These are phyloP conservation scores for Palythoa heliodiscus DNA, from an alignment of 92 coral and sea anemone genomes.

Conservation along the genomic window DNA sequence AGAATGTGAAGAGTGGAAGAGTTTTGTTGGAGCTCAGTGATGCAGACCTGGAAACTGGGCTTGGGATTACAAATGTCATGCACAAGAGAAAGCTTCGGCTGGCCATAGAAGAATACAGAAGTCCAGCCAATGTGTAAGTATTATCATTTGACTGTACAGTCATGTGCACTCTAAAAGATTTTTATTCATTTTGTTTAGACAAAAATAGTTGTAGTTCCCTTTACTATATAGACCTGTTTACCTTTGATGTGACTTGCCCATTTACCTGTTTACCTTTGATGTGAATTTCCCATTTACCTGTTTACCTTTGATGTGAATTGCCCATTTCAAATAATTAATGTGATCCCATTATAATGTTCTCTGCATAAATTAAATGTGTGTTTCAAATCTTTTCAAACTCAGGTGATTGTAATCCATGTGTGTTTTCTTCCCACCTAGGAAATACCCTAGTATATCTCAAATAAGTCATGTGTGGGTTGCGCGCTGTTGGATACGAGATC, in stretches of 20 bases:
- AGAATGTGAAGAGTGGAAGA: conserved; percentile 93
- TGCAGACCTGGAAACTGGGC: conserved; percentile 79
- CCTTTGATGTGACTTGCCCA: too few species aligned
- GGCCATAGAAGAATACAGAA: conserved; percentile 95
- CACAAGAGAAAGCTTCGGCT: conserved; percentile 91
- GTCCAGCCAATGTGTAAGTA: conserved; percentile 60
- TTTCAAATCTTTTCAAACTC: neutral
- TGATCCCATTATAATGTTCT: too few species aligned
- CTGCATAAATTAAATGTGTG: neutral
- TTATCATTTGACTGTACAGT: neutral
- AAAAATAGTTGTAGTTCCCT: too few species aligned
- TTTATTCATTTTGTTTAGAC: too few species aligned
- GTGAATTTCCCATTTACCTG: too few species aligned
- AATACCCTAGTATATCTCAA: conserved; percentile 81
- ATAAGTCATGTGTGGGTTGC: conserved; percentile 94
- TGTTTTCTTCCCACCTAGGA: conserved; percentile 46
- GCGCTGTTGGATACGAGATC: conserved; percentile 83
- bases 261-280: too few species aligned
- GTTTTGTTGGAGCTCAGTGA: conserved; percentile 90
- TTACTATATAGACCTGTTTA: too few species aligned
- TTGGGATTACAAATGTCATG: conserved; percentile 79
- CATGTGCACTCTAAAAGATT: neutral
- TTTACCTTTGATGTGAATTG: too few species aligned
- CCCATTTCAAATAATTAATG: too few species aligned
- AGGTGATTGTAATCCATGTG: neutral